Evolutionary conservation across 1,140 invertebrate genomes (phyloP), one percentile per base, ranked within the genome.

Genomic region (Phenacoccus solenopsis): DNA sequence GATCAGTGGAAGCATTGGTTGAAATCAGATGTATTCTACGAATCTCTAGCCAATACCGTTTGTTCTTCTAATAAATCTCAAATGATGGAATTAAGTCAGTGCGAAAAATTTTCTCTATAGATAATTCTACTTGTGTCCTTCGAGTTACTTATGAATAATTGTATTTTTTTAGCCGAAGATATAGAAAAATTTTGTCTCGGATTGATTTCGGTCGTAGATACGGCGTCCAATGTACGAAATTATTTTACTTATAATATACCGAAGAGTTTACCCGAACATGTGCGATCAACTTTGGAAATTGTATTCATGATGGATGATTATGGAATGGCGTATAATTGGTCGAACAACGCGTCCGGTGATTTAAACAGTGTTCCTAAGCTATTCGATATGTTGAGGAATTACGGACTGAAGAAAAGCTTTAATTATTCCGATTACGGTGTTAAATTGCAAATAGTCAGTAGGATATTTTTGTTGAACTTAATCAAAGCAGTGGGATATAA

Each of bases 361-460:
- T 24, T 64, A 27, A 16, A 9, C 4, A 64, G 22, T 24, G 25
- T 64, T 24, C 25, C 22, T 2, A 64, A 64, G 25, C 21, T 64
- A 64, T 64, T 25, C 59, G 21, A 24, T 24, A 25, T 64, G 25
- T 64, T 64, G 59, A 64, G 59, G 25, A 27, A 64, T 64, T 64
- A 25, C 25, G 59, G 22, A 5, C 25, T 64, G 59, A 64, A 64
- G 16, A 64, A 20, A 20, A 64, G 59, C 25, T 64, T 64, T 16
- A 27, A 64, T 25, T 64, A 64, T 64, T 64, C 59, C 25, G 25
- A 64, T 27, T 64, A 64, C 25, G 59, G 59, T 3, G 59, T 27
- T 64, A 64, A 64, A 64, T 64, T 64, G 25, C 59, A 64, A 64
- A 22, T 64, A 3, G 25, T 64, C 25, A 64, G 59, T 64, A 24